Evolutionary conservation across 2,888 invertebrate genomes (phyloP).

Genomic region (Autographa gamma): DNA sequence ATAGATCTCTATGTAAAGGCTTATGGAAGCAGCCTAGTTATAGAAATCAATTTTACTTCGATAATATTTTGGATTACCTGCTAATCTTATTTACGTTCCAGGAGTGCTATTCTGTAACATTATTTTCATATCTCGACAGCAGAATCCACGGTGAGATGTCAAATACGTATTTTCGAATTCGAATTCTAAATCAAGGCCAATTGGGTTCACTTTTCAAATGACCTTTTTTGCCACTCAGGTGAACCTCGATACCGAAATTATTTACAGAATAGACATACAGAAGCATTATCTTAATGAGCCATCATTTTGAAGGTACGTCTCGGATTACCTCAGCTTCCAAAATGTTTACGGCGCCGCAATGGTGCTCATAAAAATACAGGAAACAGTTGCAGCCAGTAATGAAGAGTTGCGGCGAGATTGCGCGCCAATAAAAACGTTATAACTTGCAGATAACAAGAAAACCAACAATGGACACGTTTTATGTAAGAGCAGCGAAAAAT

Average conservation of each 20-base stretch:
- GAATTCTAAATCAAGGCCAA: too few species aligned
- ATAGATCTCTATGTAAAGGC: too few species aligned
- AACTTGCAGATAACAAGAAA: constrained; percentile 63
- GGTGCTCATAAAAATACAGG: constrained; percentile 39
- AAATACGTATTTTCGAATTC: too few species aligned
- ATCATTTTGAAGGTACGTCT: neutral
- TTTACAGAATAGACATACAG: too few species aligned
- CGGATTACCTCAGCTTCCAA: constrained; percentile 9
- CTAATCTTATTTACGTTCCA: neutral
- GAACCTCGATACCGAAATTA: too few species aligned
- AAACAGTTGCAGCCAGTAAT: constrained; percentile 49
- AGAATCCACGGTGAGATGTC: too few species aligned
- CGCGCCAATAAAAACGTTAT: constrained; percentile 61
- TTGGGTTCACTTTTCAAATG: too few species aligned
- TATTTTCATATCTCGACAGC: too few species aligned
- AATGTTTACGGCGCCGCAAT: constrained; percentile 32
- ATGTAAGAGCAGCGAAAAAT: constrained; percentile 29
- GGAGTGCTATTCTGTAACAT: too few species aligned
- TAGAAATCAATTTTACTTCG: too few species aligned
- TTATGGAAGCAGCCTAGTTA: too few species aligned
- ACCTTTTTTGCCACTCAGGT: too few species aligned
- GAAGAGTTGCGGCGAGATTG: constrained; percentile 53
- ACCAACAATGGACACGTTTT: constrained; percentile 53
- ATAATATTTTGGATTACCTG: neutral
- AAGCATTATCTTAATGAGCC: neutral